Base-by-base conservation (phyloP, 2,113 vertebrate genomes). In the Centropus bengalensis region DNA sequence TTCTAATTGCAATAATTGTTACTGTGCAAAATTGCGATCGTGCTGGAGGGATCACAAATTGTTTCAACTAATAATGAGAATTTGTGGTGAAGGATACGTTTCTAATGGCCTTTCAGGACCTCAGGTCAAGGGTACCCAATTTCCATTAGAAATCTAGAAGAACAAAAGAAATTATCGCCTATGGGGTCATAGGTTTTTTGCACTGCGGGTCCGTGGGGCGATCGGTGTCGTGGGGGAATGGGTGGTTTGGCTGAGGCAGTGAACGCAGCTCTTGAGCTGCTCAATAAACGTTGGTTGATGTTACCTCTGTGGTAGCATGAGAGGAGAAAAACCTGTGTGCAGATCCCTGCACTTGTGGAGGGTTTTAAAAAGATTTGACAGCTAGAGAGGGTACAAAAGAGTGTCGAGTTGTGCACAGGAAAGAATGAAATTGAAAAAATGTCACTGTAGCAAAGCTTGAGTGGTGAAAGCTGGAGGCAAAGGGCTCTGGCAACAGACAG, bases 261-360 rank as follows among this genome's bases (percentile, higher is more conserved):
- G 17, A 30, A 7, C 10, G 75, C 67, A n/a, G 68, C 71, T 82
- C 28, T 73, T 27, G 55, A 33, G 76, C 12, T 33, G 71, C 40
- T 19, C 0, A 0, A 17, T n/a, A n/a, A 33, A 27, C 44, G 69
- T 38, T 5, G 9, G 30, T 5, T 19, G 27, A 7, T 73, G 88
- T 88, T 62, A 30, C n/a, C 36, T 62, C 40, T 40, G 18, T 42
- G 55, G 36, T 23, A 36, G 45, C 30, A 23, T 0, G 0, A 54
- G 63, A 67, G 54, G 10, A 44, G 49, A 47, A 82, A 51, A 47
- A 16, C 10, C 23, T 30, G 30, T 14, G 1, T 55, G 56, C 20
- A 2, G 49, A 69, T 10, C 23, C 9, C 40, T 3, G 1, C 30
- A 1, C 12, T 68, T 0, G 5, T 42, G 21, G 42, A 51, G n/a